These are phyloP conservation scores for Probosciger aterrimus DNA, from an alignment of 2,113 vertebrate species.

Conservation along the genomic window DNA sequence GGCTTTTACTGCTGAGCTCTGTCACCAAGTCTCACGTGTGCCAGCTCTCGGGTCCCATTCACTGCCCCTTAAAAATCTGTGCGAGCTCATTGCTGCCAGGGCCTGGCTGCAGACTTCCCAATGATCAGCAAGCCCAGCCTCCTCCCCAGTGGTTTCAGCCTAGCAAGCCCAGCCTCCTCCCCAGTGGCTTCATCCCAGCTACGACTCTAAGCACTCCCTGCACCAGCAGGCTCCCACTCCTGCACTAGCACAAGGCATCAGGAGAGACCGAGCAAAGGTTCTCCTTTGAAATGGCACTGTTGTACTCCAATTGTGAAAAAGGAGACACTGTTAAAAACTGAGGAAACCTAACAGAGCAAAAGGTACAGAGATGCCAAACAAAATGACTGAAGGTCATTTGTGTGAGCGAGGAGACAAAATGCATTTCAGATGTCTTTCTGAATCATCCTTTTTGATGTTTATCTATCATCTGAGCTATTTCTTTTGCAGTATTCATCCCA, in stretches of 20 bases:
- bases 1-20: not conserved
- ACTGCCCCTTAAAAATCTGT: not conserved
- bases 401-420: not conserved
- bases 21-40: rapidly evolving
- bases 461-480: not conserved
- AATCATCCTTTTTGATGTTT: not conserved
- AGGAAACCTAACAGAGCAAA: not conserved
- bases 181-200: not conserved
- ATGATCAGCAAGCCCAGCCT: rapidly evolving
- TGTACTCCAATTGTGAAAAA: not conserved
- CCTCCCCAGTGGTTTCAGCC: not conserved
- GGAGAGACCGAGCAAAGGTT: not conserved
- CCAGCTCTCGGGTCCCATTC: not conserved
- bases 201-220: not conserved
- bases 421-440: not conserved
- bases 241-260: rapidly evolving
- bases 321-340: not conserved
- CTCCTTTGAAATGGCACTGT: not conserved
- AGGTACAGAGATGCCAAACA: not conserved
- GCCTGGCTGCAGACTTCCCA: not conserved
- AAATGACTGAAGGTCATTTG: not conserved
- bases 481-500: not conserved
- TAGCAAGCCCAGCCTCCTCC: not conserved
- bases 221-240: not conserved
- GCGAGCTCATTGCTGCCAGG: not conserved